Percentiles rank a stretch among this genome's conserved stretches.
Conservation (phyloP, 2,888 invertebrate genomes). For the Sarcophaga variegata region DNA sequence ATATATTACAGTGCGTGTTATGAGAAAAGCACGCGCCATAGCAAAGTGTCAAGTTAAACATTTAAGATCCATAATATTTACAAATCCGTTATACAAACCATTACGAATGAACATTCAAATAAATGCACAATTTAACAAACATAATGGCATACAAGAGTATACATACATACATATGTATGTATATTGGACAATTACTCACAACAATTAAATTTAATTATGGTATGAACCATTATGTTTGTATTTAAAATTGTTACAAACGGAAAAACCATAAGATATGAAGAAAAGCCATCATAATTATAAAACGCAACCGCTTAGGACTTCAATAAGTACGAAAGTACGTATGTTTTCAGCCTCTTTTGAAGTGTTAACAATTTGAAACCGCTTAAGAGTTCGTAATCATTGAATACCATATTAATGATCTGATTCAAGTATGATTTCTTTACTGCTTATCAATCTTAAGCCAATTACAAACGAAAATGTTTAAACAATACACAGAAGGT, state of each 20-base stretch:
- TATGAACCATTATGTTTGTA: neutral
- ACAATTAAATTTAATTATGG: slow-evolving; percentile 27
- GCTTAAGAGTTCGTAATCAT: slow-evolving; percentile 6
- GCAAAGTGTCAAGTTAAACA: slow-evolving; percentile 55
- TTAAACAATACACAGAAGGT: neutral
- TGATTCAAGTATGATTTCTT: neutral
- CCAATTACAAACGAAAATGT: neutral
- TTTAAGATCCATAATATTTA: slow-evolving; percentile 32
- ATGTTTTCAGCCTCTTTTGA: neutral
- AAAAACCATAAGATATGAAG: neutral
- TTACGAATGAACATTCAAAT: slow-evolving; percentile 7
- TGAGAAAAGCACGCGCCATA: slow-evolving; percentile 35
- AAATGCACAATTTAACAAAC: neutral
- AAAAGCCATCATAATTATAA: neutral
- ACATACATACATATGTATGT: neutral
- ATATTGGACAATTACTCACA: neutral
- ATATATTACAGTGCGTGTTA: slow-evolving; percentile 7
- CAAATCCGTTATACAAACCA: slow-evolving; percentile 45
- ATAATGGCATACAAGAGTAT: too few relatives aligned
- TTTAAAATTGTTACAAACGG: neutral
- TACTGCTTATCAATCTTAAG: slow-evolving; percentile 20
- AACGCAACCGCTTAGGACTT: neutral
- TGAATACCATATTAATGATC: neutral
- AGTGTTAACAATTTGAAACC: slow-evolving; percentile 29
- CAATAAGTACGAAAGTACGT: neutral